Evolutionary conservation across 1,140 invertebrate species (phyloP).

Genomic region (Globodera ellingtonae): DNA sequence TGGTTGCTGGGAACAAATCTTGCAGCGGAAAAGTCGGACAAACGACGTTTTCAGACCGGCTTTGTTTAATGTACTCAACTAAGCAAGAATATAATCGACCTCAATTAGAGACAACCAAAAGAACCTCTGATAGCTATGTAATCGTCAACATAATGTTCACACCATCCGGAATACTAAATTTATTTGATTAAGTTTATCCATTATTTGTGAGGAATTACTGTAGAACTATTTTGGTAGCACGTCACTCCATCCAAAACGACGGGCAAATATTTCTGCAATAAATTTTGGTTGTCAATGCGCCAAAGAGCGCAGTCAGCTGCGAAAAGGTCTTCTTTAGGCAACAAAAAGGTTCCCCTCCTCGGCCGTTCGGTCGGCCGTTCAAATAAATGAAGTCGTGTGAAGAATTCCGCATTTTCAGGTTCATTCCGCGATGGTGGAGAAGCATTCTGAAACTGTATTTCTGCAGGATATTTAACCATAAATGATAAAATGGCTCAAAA

Average conservation of each 20-base stretch:
- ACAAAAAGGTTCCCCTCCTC: conserved; percentile 43
- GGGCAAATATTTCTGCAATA: conserved; percentile 50
- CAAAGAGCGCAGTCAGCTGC: conserved; percentile 43
- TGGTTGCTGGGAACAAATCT: conserved; percentile 44
- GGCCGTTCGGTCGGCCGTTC: conserved; percentile 19
- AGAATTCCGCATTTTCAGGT: neutral
- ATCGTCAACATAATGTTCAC: conserved; percentile 41
- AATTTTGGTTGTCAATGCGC: conserved; percentile 49
- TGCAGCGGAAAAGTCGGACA: conserved; percentile 35
- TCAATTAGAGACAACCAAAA: neutral
- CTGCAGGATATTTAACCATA: neutral
- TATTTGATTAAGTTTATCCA: conserved; percentile 3
- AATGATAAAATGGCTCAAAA: neutral
- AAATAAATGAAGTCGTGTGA: conserved; percentile 27
- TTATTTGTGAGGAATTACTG: conserved; percentile 13
- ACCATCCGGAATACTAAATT: conserved; percentile 52
- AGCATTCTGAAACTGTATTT: neutral
- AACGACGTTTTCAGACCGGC: conserved; percentile 45
- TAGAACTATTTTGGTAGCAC: conserved; percentile 41
- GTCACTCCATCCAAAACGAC: conserved; percentile 8
- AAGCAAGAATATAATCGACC: neutral
- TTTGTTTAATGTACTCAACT: conserved; percentile 46
- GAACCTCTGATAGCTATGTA: conserved; percentile 38
- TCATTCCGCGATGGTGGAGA: neutral
- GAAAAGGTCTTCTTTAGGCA: conserved; percentile 44